Base-by-base conservation (phyloP, 2,113 vertebrate genomes). In the Ellobius talpinus region DNA sequence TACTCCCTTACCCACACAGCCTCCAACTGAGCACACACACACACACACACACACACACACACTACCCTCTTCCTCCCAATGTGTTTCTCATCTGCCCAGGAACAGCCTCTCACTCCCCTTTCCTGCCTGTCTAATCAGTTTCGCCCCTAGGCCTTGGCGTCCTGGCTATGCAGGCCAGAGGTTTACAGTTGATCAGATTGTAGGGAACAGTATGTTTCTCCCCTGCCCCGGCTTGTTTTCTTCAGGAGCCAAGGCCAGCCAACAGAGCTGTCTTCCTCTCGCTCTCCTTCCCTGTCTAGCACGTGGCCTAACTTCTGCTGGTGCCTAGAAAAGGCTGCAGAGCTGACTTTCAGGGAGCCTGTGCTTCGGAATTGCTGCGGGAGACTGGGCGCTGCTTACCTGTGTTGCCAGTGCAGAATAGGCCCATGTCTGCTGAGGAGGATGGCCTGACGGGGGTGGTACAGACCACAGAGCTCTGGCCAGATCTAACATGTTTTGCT, bases 81-180 rank as follows among this genome's bases (percentile, higher is more conserved):
- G 92, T 93, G 98, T 97, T 98, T 94, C 88, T 96, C 97, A 87
- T 98, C 98, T 98, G 96, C 98, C 97, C 66, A 1, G 97, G 91
- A 98, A 97, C 98, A 97, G 96, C 93, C 26, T 70, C 58, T 87
- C 86, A 2, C 65, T 77, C 14, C 17, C 70, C 90, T 95, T 96
- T 97, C 97, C 97, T 47, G 76, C 58, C 74, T 5, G 5, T 82
- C 97, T 98, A 98, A 98, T 98, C 97, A 86, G 66, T 55, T 39
- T 13, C 2, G 70, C 5, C 89, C 73, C 95, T 55, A 21, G 95
- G 91, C 94, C 77, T 68, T 24, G 0, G 79, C 8, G 84, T 70
- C 96, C 31, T 55, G 93, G 94, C 58, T 78, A 90, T 93, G 97
- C 96, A 89, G 96, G 96, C 87, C 94, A 91, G 97, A 97, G 90